phyloP scores from a whole-genome alignment of 2,888 invertebrate genomes.

The Trypoxylon attenuatum region DNA sequence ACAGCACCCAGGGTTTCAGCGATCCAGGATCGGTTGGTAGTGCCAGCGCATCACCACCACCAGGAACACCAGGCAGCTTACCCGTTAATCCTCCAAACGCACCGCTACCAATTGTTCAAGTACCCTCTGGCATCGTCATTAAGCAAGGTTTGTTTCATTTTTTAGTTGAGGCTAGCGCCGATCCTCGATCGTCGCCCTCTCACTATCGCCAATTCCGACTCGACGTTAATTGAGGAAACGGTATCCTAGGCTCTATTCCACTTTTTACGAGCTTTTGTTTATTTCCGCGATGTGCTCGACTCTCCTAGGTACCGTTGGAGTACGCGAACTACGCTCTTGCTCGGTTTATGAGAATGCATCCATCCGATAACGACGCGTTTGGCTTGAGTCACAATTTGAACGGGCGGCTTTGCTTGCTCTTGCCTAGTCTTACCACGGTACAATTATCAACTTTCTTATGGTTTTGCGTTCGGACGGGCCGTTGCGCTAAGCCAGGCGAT shows the following conservation, averaged over 20 bases:
- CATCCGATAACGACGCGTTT: background rate
- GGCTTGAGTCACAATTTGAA: background rate
- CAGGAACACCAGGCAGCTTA: constrained; percentile 65
- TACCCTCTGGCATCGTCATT: constrained; percentile 71
- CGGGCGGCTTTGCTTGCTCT: background rate
- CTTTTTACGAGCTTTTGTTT: no score
- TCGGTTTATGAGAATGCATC: no score
- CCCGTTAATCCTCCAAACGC: constrained; percentile 65
- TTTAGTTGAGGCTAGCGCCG: background rate
- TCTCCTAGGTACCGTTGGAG: no score
- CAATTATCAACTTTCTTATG: background rate
- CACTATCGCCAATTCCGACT: background rate
- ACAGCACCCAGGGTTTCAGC: constrained; percentile 82
- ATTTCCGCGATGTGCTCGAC: no score
- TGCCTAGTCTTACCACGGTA: background rate
- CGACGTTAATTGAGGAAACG: background rate
- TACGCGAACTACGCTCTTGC: no score
- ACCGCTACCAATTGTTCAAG: constrained; percentile 68
- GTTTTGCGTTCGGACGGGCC: background rate
- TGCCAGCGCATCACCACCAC: constrained; percentile 71
- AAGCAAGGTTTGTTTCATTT: constrained; percentile 72
- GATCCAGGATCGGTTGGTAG: constrained; percentile 81
- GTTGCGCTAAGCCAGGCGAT: background rate
- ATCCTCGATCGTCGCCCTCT: background rate
- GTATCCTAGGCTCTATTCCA: no score